phyloP scores from a whole-genome alignment of 2,797 vertebrate genomes.

The Macrochelys suwanniensis region DNA sequence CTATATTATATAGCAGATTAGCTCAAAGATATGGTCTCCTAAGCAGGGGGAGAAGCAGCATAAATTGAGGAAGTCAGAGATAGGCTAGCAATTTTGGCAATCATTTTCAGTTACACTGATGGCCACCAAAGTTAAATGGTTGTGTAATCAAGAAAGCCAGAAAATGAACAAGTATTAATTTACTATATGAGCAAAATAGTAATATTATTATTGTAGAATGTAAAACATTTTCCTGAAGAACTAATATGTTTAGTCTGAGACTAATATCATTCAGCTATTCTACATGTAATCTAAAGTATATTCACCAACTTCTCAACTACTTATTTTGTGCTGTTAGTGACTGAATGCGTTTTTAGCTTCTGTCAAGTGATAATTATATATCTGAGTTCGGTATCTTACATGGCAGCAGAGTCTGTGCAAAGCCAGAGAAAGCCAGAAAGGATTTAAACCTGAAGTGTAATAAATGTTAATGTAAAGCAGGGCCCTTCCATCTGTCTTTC shows the following conservation, averaged over 20 bases:
- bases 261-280: neutral
- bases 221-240: neutral
- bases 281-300: neutral
- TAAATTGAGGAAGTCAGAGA: conserved; percentile 1
- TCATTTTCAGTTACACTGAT: neutral
- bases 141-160: neutral
- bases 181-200: neutral
- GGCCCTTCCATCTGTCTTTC: neutral
- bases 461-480: neutral
- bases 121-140: neutral
- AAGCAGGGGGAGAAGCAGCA: neutral
- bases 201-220: neutral
- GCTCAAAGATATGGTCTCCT: neutral
- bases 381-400: neutral
- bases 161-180: neutral
- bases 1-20: neutral
- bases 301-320: neutral
- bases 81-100: neutral
- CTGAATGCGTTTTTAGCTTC: neutral
- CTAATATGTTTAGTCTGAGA: neutral
- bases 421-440: neutral
- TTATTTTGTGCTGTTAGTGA: neutral
- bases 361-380: neutral
- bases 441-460: neutral
- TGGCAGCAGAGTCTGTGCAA: neutral